These are phyloP conservation scores for Omphaloscelis lunosa DNA, from an alignment of 2,888 invertebrate species.

Conservation along the genomic window DNA sequence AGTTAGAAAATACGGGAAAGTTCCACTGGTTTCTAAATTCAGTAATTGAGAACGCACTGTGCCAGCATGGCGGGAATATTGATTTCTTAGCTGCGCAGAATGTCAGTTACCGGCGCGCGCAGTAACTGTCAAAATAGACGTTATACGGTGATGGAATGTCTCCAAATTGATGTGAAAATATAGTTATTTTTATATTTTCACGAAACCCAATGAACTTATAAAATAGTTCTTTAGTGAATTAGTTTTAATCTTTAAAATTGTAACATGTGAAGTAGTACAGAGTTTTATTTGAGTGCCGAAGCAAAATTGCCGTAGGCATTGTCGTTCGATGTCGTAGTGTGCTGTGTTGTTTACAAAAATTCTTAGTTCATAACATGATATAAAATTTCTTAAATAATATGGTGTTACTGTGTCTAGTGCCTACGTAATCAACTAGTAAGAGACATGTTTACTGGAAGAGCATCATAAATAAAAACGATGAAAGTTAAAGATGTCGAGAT, in stretches of 20 bases:
- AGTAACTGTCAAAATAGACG: constrained; percentile 80
- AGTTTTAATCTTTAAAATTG: constrained; percentile 15
- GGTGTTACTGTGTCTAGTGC: constrained; percentile 36
- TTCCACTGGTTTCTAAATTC: background rate
- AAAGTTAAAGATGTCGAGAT: constrained; percentile 84
- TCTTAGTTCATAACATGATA: constrained; percentile 20
- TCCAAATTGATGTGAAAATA: constrained; percentile 48
- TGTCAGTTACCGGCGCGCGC: constrained; percentile 80
- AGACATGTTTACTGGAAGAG: constrained; percentile 55
- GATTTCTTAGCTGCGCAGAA: constrained; percentile 76
- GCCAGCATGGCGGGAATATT: constrained; percentile 73
- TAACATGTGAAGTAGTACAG: constrained; percentile 17
- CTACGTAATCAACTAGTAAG: constrained; percentile 11
- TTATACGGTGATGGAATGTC: constrained; percentile 35
- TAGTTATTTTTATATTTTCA: constrained; percentile 6
- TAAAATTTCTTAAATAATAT: constrained; percentile 12
- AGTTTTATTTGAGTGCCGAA: constrained; percentile 7
- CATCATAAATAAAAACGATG: constrained; percentile 76
- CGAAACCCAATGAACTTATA: constrained; percentile 10
- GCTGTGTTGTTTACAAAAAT: constrained; percentile 62
- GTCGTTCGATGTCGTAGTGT: constrained; percentile 32
- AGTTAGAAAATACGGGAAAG: background rate
- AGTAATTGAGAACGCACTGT: constrained; percentile 62
- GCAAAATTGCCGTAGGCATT: constrained; percentile 29
- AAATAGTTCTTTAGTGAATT: background rate